Conservation (phyloP, 2,113 vertebrate species). For the Colius striatus region DNA sequence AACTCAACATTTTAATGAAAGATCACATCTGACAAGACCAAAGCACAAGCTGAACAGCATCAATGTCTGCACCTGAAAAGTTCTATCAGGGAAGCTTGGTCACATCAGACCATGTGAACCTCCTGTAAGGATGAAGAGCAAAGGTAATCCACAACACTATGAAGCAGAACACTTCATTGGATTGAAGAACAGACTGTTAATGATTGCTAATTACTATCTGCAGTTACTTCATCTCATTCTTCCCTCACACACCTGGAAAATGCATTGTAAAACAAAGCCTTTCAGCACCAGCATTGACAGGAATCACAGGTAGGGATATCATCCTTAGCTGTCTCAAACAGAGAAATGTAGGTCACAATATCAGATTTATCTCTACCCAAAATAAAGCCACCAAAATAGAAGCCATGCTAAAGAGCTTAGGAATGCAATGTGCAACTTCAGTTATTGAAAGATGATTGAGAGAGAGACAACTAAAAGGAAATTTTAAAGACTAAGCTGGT, state of each 20-base stretch:
- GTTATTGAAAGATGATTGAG: neutral
- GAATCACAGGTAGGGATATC: neutral
- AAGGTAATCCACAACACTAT: neutral
- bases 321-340: neutral
- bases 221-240: neutral
- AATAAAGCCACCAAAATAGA: conserved; percentile 9
- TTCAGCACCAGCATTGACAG: neutral
- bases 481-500: neutral
- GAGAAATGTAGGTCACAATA: conserved; percentile 5
- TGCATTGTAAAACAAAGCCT: accelerated
- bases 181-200: neutral
- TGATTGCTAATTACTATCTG: neutral
- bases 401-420: neutral
- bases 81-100: neutral
- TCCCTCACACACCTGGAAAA: neutral
- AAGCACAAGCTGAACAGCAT: neutral
- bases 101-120: neutral
- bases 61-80: accelerated
- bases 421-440: neutral
- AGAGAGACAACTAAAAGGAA: neutral
- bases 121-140: neutral
- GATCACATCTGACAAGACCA: accelerated
- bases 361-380: conserved; percentile 2
- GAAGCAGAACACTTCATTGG: neutral
- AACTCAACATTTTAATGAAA: neutral